These are phyloP conservation scores for Hymenochirus boettgeri DNA, from an alignment of 2,113 vertebrate genomes.

Conservation along the genomic window DNA sequence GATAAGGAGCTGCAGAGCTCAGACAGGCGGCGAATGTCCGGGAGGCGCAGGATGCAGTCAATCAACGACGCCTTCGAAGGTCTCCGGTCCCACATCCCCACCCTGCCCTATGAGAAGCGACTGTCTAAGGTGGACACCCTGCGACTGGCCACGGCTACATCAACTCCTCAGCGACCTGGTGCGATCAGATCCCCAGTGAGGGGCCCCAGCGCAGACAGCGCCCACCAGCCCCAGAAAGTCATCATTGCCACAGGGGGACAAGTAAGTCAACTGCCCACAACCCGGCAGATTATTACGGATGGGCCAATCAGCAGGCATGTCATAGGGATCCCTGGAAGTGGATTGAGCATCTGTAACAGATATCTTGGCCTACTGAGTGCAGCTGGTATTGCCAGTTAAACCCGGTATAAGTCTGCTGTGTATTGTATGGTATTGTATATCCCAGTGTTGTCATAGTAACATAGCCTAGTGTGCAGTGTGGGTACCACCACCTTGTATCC, in stretches of 20 bases:
- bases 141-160: constrained; percentile 96
- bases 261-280: no score
- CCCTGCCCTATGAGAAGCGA: constrained; percentile 92
- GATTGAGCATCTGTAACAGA: no score
- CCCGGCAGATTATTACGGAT: no score
- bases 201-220: constrained; percentile 62
- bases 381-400: no score
- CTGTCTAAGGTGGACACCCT: constrained; percentile 97
- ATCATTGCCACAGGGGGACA: constrained; percentile 94
- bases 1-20: constrained; percentile 90
- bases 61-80: constrained; percentile 97
- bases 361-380: no score
- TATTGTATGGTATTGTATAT: no score
- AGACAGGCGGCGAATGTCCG: constrained; percentile 86
- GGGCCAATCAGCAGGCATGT: no score
- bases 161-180: constrained; percentile 93
- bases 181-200: constrained; percentile 86
- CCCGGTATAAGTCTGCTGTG: no score
- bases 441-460: no score
- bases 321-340: no score
- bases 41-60: constrained; percentile 92
- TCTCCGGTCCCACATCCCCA: constrained; percentile 92
- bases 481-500: no score
- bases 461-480: no score
- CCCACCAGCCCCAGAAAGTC: constrained; percentile 84